Evolutionary conservation across 2,797 vertebrate species (phyloP).

Genomic region (Hafferia zeledoni): DNA sequence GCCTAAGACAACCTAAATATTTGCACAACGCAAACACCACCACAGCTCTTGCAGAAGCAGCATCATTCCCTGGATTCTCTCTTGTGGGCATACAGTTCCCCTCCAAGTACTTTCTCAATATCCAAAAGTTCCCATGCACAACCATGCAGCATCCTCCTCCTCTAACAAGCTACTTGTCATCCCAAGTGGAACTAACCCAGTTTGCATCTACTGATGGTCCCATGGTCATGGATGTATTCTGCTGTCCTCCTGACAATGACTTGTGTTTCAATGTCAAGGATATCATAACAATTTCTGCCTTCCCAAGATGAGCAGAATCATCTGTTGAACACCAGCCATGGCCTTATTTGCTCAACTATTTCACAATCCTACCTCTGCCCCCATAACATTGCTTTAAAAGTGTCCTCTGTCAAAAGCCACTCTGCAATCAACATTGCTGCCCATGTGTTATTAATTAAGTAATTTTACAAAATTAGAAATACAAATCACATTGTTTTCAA

Average conservation of each 20-base stretch:
- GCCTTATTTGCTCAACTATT: not conserved
- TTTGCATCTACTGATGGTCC: not conserved
- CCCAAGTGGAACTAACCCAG: not conserved
- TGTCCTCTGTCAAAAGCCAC: constrained; percentile 62
- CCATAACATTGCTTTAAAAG: constrained; percentile 36
- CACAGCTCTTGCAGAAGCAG: not conserved
- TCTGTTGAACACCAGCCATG: not conserved
- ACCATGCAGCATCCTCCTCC: not conserved
- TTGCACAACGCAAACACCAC: not conserved
- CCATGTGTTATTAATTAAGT: constrained; percentile 89
- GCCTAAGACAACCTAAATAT: not conserved
- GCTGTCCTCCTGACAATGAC: not conserved
- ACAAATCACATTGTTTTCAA: constrained; percentile 85
- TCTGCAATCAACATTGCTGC: constrained; percentile 72
- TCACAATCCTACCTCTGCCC: constrained; percentile 51
- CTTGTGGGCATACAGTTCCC: not conserved
- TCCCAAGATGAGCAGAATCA: not conserved
- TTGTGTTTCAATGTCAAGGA: not conserved
- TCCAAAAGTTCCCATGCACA: not conserved
- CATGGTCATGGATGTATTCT: not conserved
- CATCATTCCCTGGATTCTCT: not conserved
- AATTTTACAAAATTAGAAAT: constrained; percentile 82
- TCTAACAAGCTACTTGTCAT: not conserved
- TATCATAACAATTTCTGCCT: not conserved
- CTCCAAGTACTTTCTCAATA: not conserved